phyloP scores from a whole-genome alignment of 2,113 vertebrate species.

The Phrynosoma blainvillii region DNA sequence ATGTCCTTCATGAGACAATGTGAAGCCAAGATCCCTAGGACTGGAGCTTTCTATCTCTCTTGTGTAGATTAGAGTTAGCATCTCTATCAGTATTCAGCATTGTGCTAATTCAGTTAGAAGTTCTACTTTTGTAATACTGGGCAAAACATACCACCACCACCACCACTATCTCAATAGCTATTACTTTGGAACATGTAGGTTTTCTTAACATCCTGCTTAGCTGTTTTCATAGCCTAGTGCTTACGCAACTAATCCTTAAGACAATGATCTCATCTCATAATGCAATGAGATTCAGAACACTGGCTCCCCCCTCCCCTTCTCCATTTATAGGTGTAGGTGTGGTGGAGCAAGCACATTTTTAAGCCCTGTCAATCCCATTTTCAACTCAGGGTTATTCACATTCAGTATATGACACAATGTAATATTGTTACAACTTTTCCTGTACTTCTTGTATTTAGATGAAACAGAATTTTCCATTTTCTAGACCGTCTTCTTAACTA shows the following conservation, averaged over 20 bases:
- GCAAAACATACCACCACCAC: too few species aligned
- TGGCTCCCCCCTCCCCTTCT: not conserved
- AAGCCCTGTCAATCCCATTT: constrained; percentile 10
- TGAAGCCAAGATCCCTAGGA: not conserved
- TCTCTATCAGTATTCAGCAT: not conserved
- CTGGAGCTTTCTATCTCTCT: not conserved
- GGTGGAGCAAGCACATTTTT: not conserved
- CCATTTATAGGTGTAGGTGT: not conserved
- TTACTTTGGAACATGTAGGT: not conserved
- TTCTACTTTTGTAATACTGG: too few species aligned
- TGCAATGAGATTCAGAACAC: not conserved
- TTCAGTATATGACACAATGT: not conserved
- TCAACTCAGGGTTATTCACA: not conserved
- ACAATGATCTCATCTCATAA: not conserved
- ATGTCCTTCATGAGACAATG: not conserved
- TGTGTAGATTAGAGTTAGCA: not conserved
- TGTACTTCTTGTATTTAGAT: not conserved
- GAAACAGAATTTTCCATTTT: not conserved
- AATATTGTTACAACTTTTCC: not conserved
- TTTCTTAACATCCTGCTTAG: not conserved
- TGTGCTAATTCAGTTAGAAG: not conserved
- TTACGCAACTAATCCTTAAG: not conserved
- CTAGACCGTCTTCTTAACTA: not conserved
- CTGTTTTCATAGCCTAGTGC: not conserved
- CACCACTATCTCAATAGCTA: too few species aligned